Base-by-base conservation (phyloP, 2,888 invertebrate genomes). In the Drosophila basisetae region DNA sequence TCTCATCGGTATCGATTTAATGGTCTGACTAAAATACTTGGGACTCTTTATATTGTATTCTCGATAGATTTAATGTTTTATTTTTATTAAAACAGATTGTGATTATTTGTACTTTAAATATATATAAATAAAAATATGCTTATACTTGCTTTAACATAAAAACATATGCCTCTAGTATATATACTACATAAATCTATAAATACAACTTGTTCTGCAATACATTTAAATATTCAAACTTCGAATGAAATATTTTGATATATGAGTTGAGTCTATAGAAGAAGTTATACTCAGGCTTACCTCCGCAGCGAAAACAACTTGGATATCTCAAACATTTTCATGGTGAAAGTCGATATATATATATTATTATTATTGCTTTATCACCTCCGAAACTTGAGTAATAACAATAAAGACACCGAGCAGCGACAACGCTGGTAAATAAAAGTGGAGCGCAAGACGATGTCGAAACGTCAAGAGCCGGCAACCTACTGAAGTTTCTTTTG, bases 241-340 rank as follows among this genome's bases (percentile, higher is more conserved):
- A 35, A 16, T 35, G 13, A 4, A 6, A 22, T 6, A 22, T 22
- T 11, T 43, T 6, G 1, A 43, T 43, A 13, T 3, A 28, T 9
- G 18, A 50, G 28, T 47, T 22, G 22, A 47, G 22, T 5, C 35
- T 35, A 35, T 35, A 5, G 16, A 16, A 35, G 13, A 13, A 33
- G n/a, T 22, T 22, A 28, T 6, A n/a, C 37, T 53, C 0, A 9
- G 25, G 13, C 91, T 89, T 90, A 92, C 92, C 92, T 92, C 76
- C 91, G 85, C 72, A 92, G 68, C 52, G 91, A 84, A 78, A 92
- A 92, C 72, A 92, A 62, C 60, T 92, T 92, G 3, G 93, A 92
- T 75, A 92, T 90, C 63, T 92, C 92, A 71, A 92, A 92, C 92
- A 93, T 91, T 83, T 90, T 92, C 86, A 84, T 91, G 68, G 61